These are phyloP conservation scores for Tiliacea aurago DNA, from an alignment of 2,888 invertebrate genomes.

Conservation along the genomic window DNA sequence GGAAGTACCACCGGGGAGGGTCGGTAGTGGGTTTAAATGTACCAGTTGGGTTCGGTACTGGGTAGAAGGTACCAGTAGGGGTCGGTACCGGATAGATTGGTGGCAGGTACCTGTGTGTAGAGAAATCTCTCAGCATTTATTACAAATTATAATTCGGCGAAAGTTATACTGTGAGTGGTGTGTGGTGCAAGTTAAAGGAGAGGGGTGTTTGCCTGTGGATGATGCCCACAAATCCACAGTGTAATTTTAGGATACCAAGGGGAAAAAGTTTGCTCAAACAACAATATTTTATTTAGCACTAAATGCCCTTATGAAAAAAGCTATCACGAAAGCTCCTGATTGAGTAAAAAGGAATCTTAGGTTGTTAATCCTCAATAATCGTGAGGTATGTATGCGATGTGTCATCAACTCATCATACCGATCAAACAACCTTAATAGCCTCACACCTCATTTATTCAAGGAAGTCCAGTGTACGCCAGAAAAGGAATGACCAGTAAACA, in stretches of 20 bases:
- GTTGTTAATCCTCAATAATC: background rate
- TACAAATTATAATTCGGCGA: constrained; percentile 74
- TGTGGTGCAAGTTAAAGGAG: constrained; percentile 20
- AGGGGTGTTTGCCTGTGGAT: background rate
- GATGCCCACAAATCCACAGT: too few relatives aligned
- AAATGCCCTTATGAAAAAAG: too few relatives aligned
- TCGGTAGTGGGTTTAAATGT: constrained; percentile 21
- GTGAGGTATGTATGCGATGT: background rate
- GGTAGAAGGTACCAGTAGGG: constrained; percentile 13
- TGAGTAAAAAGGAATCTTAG: background rate
- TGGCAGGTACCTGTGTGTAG: constrained; percentile 60
- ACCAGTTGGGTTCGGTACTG: constrained; percentile 1
- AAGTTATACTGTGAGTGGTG: constrained; percentile 65
- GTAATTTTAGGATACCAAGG: background rate
- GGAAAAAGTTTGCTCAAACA: background rate
- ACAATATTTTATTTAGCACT: too few relatives aligned
- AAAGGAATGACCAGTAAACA: constrained; percentile 22
- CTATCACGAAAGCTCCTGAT: background rate
- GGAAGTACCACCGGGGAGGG: constrained; percentile 20
- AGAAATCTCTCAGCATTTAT: constrained; percentile 70
- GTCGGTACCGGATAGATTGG: constrained; percentile 11
- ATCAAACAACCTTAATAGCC: constrained; percentile 15
- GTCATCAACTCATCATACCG: constrained; percentile 2
- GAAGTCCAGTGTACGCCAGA: constrained; percentile 14
- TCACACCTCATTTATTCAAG: constrained; percentile 16